A percentile compares a stretch with the other conserved stretches of the same genome.
Conservation (phyloP, 2,797 vertebrate genomes). For the Muraenolepis orangiensis region DNA sequence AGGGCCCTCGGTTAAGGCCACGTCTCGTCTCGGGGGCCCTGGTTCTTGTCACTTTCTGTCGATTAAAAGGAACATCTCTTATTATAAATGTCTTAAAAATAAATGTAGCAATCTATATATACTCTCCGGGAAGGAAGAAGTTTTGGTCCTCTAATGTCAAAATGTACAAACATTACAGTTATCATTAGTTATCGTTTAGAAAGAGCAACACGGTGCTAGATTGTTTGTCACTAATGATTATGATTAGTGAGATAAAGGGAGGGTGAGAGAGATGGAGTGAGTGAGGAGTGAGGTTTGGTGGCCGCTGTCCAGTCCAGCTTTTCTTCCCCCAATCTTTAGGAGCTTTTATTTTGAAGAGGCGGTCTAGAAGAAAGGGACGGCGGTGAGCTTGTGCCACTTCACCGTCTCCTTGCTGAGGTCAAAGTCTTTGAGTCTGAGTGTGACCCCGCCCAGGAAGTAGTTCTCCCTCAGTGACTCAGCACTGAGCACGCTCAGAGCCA, state of each 20-base stretch:
- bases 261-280: constrained; percentile 6
- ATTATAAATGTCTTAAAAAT: constrained; percentile 66
- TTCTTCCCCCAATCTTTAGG: neutral
- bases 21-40: constrained; percentile 37
- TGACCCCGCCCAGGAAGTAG: constrained; percentile 92
- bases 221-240: constrained; percentile 62
- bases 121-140: constrained; percentile 66
- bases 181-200: constrained; percentile 60
- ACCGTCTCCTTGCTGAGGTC: constrained; percentile 95
- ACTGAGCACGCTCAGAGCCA: constrained; percentile 94
- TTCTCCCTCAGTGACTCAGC: constrained; percentile 95
- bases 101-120: constrained; percentile 66
- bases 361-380: constrained; percentile 81
- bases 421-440: constrained; percentile 93
- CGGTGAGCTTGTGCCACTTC: constrained; percentile 92
- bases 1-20: constrained; percentile 38
- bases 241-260: constrained; percentile 48
- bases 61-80: constrained; percentile 50
- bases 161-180: constrained; percentile 75
- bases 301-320: neutral
- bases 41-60: constrained; percentile 41
- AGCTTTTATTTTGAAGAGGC: neutral
- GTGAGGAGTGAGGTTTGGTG: neutral
- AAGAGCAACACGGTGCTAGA: constrained; percentile 45
- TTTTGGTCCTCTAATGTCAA: constrained; percentile 80